Conservation (phyloP, 2,888 invertebrate genomes). For the Hofmannophila pseudospretella region DNA sequence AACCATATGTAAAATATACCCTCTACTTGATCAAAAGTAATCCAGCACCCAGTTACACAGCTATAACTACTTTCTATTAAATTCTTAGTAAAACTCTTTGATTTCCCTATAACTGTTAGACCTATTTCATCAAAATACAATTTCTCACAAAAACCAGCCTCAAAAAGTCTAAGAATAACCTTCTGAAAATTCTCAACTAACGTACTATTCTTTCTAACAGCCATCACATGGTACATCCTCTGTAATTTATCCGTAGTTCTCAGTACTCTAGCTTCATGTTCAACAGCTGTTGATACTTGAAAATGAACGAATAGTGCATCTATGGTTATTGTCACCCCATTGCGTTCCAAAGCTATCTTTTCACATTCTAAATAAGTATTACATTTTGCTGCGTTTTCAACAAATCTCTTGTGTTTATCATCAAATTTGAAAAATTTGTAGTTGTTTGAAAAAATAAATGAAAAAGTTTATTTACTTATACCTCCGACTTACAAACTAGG, state of each 20-base stretch:
- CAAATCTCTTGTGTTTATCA: conserved; percentile 33
- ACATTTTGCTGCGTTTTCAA: conserved; percentile 38
- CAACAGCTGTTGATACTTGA: conserved; percentile 41
- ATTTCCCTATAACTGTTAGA: conserved; percentile 34
- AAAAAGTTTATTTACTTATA: too few species aligned
- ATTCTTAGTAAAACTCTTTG: conserved; percentile 34
- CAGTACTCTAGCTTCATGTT: conserved; percentile 48
- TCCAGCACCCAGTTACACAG: conserved; percentile 48
- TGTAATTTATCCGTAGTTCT: conserved; percentile 38
- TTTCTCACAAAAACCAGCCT: conserved; percentile 49
- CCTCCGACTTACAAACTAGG: too few species aligned
- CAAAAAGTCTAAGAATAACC: conserved; percentile 37
- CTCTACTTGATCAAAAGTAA: conserved; percentile 39
- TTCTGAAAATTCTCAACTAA: conserved; percentile 31
- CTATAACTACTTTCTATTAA: conserved; percentile 45
- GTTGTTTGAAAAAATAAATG: conserved; percentile 39
- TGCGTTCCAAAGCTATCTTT: conserved; percentile 24
- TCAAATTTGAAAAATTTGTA: too few species aligned
- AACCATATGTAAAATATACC: conserved; percentile 49
- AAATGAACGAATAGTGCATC: conserved; percentile 34
- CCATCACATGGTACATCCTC: conserved; percentile 51
- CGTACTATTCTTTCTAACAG: conserved; percentile 36
- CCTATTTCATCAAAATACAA: conserved; percentile 50
- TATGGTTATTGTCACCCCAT: conserved; percentile 41
- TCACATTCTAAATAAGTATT: conserved; percentile 35